Evolutionary conservation across 2,113 vertebrate species (phyloP).

Genomic region (Trinectes maculatus): DNA sequence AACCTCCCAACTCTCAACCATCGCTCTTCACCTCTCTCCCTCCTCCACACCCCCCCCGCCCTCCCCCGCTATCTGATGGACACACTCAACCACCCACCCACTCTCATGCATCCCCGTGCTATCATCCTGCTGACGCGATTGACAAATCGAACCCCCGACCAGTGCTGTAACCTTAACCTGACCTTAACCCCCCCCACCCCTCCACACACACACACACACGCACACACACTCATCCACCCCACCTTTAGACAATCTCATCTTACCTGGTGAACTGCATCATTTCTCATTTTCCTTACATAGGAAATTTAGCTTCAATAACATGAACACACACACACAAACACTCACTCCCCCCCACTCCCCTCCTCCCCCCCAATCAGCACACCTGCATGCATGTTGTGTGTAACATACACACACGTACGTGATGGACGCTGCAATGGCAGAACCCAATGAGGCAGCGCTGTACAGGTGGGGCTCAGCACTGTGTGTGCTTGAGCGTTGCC

Average conservation of each 20-base stretch:
- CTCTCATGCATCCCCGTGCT: slow-evolving; percentile 20
- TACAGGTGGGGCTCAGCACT: slow-evolving; percentile 61
- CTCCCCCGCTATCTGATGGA: slow-evolving; percentile 39
- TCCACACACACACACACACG: not conserved
- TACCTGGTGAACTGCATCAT: slow-evolving; percentile 16
- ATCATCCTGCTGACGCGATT: slow-evolving; percentile 38
- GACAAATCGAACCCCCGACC: slow-evolving; percentile 39
- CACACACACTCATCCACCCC: not conserved
- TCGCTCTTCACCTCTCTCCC: slow-evolving; percentile 1
- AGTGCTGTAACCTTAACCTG: slow-evolving; percentile 50
- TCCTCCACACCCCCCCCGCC: no score
- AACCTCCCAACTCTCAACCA: not conserved
- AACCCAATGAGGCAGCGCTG: slow-evolving; percentile 37
- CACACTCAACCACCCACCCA: slow-evolving; percentile 23
- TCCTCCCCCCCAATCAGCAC: slow-evolving; percentile 1
- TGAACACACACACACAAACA: not conserved
- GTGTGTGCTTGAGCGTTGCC: slow-evolving; percentile 73
- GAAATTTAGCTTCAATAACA: not conserved
- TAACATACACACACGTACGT: not conserved
- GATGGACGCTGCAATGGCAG: slow-evolving; percentile 42
- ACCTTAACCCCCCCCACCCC: slow-evolving; percentile 37
- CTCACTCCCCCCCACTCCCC: not conserved
- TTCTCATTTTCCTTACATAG: slow-evolving; percentile 10
- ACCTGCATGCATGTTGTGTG: not conserved
- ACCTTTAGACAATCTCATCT: not conserved